A percentile compares a stretch with the other conserved stretches of the same genome.
Conservation (phyloP, 2,888 invertebrate species). For the Torymus tubicola region DNA sequence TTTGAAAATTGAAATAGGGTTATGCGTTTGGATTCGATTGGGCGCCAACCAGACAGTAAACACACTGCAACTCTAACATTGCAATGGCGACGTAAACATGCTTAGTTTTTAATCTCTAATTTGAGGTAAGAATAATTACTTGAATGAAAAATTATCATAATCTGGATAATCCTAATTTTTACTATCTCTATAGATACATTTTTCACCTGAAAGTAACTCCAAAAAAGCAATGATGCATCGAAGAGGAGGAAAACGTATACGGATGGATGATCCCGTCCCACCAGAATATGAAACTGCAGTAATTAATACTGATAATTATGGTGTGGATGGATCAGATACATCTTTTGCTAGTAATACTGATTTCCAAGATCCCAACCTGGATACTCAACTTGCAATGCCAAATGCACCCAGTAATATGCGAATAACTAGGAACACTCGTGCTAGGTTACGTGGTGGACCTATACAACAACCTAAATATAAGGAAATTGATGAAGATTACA, state of each 20-base stretch:
- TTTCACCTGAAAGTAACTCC: neutral
- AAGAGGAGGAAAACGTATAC: constrained; percentile 91
- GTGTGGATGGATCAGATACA: constrained; percentile 75
- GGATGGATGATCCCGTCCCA: constrained; percentile 92
- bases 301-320: constrained; percentile 79
- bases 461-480: constrained; percentile 74
- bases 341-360: constrained; percentile 61
- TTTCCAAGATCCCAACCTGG: constrained; percentile 46
- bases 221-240: constrained; percentile 80
- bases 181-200: neutral
- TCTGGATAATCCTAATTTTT: neutral
- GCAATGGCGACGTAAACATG: constrained; percentile 23
- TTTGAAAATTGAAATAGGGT: constrained; percentile 6
- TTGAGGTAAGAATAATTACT: neutral
- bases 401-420: constrained; percentile 72
- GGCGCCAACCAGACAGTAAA: too few relatives aligned
- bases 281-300: constrained; percentile 89
- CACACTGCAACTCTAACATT: too few relatives aligned
- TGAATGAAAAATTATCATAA: neutral
- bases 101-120: neutral
- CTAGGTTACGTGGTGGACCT: constrained; percentile 74
- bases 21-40: too few relatives aligned
- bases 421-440: constrained; percentile 75
- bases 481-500: constrained; percentile 72
- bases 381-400: constrained; percentile 34